Base-by-base conservation (phyloP, 2,888 invertebrate species). In the Drosophila kuntzei region DNA sequence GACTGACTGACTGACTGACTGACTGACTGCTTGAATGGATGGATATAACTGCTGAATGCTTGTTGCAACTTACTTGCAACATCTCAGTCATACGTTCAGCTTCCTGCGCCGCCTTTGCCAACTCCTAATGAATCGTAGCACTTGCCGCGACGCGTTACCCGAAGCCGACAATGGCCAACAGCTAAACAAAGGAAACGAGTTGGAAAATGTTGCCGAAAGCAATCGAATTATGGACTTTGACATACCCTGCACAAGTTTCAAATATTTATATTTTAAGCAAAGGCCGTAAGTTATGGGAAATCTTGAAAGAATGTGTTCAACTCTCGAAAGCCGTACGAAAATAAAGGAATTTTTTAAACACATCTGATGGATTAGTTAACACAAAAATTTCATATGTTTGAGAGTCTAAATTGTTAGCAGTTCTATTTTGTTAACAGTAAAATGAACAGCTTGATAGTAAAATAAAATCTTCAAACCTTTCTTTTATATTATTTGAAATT, bases 91-190 rank as follows among this genome's bases (percentile, higher is more conserved):
- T 61, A 27, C 34, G 12, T 57, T 63, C 68, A 60, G 51, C 55
- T 66, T 62, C 53, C 64, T 55, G 60, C 8, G 39, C 54, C 49
- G 36, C 25, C 50, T 34, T 25, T 41, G 57, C 57, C 49, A 55
- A 37, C 71, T 60, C 55, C 63, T 75, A 71, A 75, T 75, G 75
- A 75, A 71, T 75, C 75, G 63, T 67, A 47, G 68, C 75, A 68
- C 63, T 75, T 72, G 71, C 54, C 51, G 51, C 47, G 61, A 61
- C 68, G 75, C 71, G 63, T 71, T 76, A 62, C 51, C 63, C 73
- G 55, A 44, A 73, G 76, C 63, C 62, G 76, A 75, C 75, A 75
- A 75, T 75, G 60, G 75, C 67, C 65, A 65, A 63, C 71, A 72
- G 64, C 60, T 59, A 68, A 67, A 76, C 75, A 75, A 75, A 71